Conservation (phyloP, 2,888 invertebrate genomes). For the Aphelenchoides bicaudatus region DNA sequence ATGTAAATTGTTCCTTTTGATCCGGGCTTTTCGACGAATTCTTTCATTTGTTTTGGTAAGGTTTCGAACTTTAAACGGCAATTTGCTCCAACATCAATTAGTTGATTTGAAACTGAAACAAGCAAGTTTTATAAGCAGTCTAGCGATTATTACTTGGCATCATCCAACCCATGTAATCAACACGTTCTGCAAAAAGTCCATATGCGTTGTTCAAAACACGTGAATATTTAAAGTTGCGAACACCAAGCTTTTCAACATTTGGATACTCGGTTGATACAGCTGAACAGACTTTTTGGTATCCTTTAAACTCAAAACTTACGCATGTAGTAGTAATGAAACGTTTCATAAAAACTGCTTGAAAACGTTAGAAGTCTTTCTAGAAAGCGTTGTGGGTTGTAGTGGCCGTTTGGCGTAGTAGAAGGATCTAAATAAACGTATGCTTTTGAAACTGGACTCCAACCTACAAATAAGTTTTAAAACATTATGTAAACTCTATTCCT, state of each 20-base stretch:
- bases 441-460: slow-evolving; percentile 13
- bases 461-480: neutral
- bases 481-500: neutral
- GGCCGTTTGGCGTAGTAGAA: neutral
- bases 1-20: slow-evolving; percentile 32
- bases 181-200: slow-evolving; percentile 20
- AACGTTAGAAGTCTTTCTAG: neutral
- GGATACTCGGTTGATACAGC: slow-evolving; percentile 8
- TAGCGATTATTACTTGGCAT: slow-evolving; percentile 13
- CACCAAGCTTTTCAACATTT: slow-evolving; percentile 28
- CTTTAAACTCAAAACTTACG: neutral
- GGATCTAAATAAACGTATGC: neutral
- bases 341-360: neutral
- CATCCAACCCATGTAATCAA: slow-evolving; percentile 30
- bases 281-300: neutral
- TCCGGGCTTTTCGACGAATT: slow-evolving; percentile 30
- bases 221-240: slow-evolving; percentile 25
- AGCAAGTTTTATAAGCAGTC: neutral
- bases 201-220: slow-evolving; percentile 19
- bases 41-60: slow-evolving; percentile 23
- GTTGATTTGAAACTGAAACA: slow-evolving; percentile 22
- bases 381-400: neutral
- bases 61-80: slow-evolving; percentile 8
- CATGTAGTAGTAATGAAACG: neutral
- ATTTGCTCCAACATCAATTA: slow-evolving; percentile 29